A percentile compares a stretch with the other conserved stretches of the same genome.
Conservation (phyloP, 2,888 invertebrate species). For the Noctua fimbriata region DNA sequence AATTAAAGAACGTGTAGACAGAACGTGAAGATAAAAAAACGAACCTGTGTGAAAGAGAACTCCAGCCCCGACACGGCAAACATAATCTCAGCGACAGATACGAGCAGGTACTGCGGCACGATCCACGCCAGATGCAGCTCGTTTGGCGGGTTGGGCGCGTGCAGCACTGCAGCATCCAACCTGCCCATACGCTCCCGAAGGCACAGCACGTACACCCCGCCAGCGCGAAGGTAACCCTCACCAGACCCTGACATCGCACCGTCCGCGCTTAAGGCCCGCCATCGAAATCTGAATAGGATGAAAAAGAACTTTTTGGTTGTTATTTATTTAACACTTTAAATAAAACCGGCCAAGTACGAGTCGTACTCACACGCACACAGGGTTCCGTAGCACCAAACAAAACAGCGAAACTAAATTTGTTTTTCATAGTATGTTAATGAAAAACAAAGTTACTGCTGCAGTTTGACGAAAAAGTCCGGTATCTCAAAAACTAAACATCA, state of each 20-base stretch:
- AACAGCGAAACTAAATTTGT: no score
- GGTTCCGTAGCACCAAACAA: no score
- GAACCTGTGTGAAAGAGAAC: slow-evolving; percentile 95
- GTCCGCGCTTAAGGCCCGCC: slow-evolving; percentile 81
- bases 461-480: no score
- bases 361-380: no score
- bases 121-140: slow-evolving; percentile 93
- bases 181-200: slow-evolving; percentile 88
- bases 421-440: no score
- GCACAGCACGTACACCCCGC: slow-evolving; percentile 90
- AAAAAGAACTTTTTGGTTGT: not conserved
- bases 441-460: no score
- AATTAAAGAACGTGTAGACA: not conserved
- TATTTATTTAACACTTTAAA: not conserved
- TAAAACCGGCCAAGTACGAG: no score
- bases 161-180: slow-evolving; percentile 90
- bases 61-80: slow-evolving; percentile 95
- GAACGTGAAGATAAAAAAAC: not conserved
- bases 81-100: slow-evolving; percentile 95
- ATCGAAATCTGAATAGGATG: slow-evolving; percentile 77
- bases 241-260: slow-evolving; percentile 81
- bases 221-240: slow-evolving; percentile 80
- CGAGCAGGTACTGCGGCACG: slow-evolving; percentile 94
- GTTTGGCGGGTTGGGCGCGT: slow-evolving; percentile 92
- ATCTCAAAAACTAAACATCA: no score